phyloP scores from a whole-genome alignment of 2,113 vertebrate species.

The Oenanthe oenanthe region DNA sequence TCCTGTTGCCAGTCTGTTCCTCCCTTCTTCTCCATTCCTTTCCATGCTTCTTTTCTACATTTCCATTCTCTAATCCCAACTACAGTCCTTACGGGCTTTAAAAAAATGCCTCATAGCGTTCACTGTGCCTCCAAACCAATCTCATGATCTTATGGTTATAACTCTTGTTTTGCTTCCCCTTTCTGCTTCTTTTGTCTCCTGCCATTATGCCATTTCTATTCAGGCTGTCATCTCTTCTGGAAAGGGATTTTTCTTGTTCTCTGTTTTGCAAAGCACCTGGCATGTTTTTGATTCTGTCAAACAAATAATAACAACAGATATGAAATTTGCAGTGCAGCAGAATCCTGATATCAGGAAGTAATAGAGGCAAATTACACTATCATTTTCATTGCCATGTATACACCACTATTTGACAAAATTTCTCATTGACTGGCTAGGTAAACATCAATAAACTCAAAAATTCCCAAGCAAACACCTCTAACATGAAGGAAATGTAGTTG shows the following conservation, averaged over 20 bases:
- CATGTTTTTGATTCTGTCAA: conserved; percentile 72
- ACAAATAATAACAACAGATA: conserved; percentile 71
- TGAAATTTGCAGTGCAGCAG: conserved; percentile 67
- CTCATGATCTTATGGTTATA: conserved; percentile 71
- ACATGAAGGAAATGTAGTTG: neutral
- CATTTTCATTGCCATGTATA: conserved; percentile 50
- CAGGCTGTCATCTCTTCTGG: conserved; percentile 67
- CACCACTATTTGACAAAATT: conserved; percentile 24
- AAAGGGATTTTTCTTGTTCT: conserved; percentile 67
- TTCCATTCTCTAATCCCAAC: conserved; percentile 65
- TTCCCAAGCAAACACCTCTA: conserved; percentile 7
- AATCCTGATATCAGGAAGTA: conserved; percentile 63
- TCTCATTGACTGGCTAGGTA: neutral
- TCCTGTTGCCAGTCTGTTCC: conserved; percentile 65
- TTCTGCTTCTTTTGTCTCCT: conserved; percentile 65
- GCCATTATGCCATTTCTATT: conserved; percentile 69
- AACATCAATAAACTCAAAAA: conserved; percentile 29
- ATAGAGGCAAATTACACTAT: conserved; percentile 62
- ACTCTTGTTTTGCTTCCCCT: conserved; percentile 68
- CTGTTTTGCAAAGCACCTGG: conserved; percentile 70
- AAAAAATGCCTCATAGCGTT: conserved; percentile 71
- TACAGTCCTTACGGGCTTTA: conserved; percentile 60
- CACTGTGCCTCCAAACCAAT: conserved; percentile 71
- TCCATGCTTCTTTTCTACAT: conserved; percentile 65
- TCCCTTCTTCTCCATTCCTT: conserved; percentile 69